Conservation (phyloP, 2,113 vertebrate species). For the Neofelis nebulosa region DNA sequence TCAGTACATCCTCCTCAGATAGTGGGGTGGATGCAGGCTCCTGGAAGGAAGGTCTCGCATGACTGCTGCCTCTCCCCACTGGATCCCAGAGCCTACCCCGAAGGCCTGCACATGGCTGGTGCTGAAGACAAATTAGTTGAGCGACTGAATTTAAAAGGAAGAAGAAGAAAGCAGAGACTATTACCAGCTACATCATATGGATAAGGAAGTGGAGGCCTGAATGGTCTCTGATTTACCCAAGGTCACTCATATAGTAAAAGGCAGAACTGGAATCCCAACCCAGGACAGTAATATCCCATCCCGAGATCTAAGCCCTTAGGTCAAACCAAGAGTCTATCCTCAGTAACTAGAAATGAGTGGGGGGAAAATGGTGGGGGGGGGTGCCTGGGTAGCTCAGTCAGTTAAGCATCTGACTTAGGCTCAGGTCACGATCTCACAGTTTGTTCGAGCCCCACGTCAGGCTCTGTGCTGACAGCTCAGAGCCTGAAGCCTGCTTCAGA, state of each 20-base stretch:
- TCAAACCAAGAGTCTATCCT: background rate
- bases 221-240: background rate
- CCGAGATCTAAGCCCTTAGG: background rate
- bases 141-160: background rate
- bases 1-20: fast-evolving
- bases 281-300: background rate
- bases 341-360: background rate
- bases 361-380: too few species aligned
- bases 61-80: background rate
- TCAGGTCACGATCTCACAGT: too few species aligned
- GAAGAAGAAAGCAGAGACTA: background rate
- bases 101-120: background rate
- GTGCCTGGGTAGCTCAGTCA: too few species aligned
- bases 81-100: background rate
- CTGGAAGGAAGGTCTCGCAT: background rate
- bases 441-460: too few species aligned
- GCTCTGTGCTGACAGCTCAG: too few species aligned
- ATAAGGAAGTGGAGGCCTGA: background rate
- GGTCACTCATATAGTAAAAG: background rate
- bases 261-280: background rate
- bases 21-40: background rate
- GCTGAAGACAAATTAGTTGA: background rate
- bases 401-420: too few species aligned
- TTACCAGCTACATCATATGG: background rate
- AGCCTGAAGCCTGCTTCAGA: too few species aligned